These are phyloP conservation scores for Drosophila infuscata DNA, from an alignment of 2,888 invertebrate genomes.

Conservation along the genomic window DNA sequence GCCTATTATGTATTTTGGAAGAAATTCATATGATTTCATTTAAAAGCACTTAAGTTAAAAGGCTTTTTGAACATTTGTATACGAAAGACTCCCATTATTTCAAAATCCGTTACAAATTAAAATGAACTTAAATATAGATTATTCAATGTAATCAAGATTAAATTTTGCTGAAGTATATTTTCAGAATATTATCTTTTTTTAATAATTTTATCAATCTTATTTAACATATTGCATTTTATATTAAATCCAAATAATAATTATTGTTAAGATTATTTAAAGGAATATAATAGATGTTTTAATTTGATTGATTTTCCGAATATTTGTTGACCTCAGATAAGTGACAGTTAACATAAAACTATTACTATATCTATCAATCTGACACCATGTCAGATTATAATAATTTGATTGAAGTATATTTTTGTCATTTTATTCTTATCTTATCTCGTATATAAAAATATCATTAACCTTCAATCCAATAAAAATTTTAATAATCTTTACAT, in stretches of 20 bases:
- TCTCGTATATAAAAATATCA: not conserved
- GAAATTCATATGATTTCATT: not conserved
- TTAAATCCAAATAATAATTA: too few relatives aligned
- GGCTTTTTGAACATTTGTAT: not conserved
- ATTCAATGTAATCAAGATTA: not conserved
- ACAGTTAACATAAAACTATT: not conserved
- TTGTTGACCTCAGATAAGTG: not conserved
- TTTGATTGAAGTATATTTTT: not conserved
- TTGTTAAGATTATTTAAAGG: too few relatives aligned
- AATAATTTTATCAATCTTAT: too few relatives aligned
- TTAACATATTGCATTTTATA: too few relatives aligned
- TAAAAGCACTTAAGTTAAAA: not conserved
- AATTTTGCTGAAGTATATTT: not conserved
- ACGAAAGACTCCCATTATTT: not conserved
- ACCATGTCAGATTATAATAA: not conserved
- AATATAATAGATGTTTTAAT: too few relatives aligned
- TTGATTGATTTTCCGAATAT: not conserved
- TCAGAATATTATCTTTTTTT: too few relatives aligned
- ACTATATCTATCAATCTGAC: not conserved
- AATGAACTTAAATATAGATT: not conserved
- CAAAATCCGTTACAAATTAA: not conserved
- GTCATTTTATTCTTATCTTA: not conserved
- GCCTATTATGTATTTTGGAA: not conserved
- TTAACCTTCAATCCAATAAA: not conserved
- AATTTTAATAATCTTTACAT: not conserved